Evolutionary conservation across 1,140 invertebrate species (phyloP).

Genomic region (Drosophila funebris): DNA sequence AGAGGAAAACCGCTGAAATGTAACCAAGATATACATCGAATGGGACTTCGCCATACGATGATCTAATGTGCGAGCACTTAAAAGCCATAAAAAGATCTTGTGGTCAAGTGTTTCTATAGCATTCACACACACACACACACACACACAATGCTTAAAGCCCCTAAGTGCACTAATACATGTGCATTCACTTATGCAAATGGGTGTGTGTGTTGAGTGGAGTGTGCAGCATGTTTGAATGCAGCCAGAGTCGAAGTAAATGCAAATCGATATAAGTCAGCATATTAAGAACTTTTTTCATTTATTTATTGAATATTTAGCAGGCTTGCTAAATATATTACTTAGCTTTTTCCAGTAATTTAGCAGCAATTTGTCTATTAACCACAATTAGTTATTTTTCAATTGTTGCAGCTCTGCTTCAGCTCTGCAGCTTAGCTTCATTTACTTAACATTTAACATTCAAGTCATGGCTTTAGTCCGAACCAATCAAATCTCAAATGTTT

Average conservation of each 20-base stretch:
- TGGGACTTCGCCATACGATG: background rate
- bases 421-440: conserved; percentile 20
- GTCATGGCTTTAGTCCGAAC: conserved; percentile 16
- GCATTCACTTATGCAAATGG: background rate
- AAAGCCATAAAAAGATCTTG: conserved; percentile 15
- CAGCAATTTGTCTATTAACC: conserved; percentile 33
- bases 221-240: no score
- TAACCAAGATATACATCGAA: conserved; percentile 16
- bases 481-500: conserved; percentile 37
- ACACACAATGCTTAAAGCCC: background rate
- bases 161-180: background rate
- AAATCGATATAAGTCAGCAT: no score
- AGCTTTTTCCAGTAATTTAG: conserved; percentile 25
- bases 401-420: background rate
- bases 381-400: conserved; percentile 28
- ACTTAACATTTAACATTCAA: conserved; percentile 30
- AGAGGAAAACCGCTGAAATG: conserved; percentile 22
- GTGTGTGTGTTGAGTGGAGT: no score
- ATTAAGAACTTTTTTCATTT: no score
- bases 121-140: background rate
- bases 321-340: no score
- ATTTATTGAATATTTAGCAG: no score
- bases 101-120: background rate
- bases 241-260: no score
- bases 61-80: conserved; percentile 28